These are phyloP conservation scores for Drosophila virilis DNA, from an alignment of 1,140 invertebrate genomes.

Conservation along the genomic window DNA sequence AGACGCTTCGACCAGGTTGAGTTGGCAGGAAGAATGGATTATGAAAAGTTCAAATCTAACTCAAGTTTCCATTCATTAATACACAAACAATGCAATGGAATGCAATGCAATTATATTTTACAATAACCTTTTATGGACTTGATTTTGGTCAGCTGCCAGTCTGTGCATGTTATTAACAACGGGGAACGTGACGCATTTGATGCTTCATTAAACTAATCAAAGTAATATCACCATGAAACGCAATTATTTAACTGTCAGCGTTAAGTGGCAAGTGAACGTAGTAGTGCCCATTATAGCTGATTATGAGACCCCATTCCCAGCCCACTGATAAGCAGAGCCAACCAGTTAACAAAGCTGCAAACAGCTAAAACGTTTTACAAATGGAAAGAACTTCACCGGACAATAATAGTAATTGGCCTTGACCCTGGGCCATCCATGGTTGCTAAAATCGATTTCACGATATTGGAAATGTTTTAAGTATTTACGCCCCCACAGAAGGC, in stretches of 20 bases:
- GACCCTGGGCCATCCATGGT: conserved; percentile 35
- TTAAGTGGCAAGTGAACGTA: not conserved
- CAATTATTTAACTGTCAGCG: conserved; percentile 13
- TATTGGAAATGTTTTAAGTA: conserved; percentile 5
- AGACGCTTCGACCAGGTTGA: conserved; percentile 12
- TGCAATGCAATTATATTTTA: not conserved
- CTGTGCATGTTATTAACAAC: not conserved
- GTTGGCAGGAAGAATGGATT: not conserved
- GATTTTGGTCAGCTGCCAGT: conserved; percentile 38
- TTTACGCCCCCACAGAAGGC: not conserved
- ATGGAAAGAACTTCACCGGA: not conserved
- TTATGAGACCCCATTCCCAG: not conserved
- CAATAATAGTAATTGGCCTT: conserved; percentile 30
- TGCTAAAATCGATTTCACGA: conserved; percentile 54
- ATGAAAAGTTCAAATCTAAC: too few relatives aligned
- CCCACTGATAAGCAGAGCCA: conserved; percentile 12
- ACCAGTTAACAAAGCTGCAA: not conserved
- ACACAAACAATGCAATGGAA: too few relatives aligned
- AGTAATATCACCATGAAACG: conserved; percentile 45
- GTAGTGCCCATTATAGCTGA: not conserved
- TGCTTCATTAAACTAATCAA: conserved; percentile 23
- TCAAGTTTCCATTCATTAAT: too few relatives aligned
- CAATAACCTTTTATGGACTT: conserved; percentile 11
- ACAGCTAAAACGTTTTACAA: not conserved
- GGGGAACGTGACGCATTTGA: conserved; percentile 16